Percentiles rank a stretch among this genome's conserved stretches.
Evolutionary conservation across 2,888 invertebrate genomes (phyloP).

Genomic region (Capitulum mitella): DNA sequence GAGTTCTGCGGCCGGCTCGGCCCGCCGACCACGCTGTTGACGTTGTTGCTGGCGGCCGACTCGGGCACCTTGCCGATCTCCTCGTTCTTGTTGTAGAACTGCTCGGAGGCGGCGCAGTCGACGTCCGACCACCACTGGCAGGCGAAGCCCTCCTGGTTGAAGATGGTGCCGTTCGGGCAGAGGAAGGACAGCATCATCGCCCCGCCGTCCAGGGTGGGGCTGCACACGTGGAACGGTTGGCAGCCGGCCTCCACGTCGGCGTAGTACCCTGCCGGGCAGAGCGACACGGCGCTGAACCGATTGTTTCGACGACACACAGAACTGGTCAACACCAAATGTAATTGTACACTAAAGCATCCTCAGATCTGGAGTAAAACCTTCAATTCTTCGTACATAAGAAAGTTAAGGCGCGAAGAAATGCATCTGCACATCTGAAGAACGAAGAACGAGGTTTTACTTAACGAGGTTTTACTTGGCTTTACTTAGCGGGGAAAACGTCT

Average conservation of each 20-base stretch:
- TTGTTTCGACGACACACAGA: no score
- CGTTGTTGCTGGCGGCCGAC: neutral
- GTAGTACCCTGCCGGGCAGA: slow-evolving; percentile 42
- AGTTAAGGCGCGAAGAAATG: no score
- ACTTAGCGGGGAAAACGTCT: no score
- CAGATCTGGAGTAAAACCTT: neutral
- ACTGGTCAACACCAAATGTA: no score
- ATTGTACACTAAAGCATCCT: no score
- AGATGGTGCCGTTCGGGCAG: slow-evolving; percentile 60
- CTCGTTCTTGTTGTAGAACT: slow-evolving; percentile 46
- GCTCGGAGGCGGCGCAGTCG: slow-evolving; percentile 50
- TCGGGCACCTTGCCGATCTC: slow-evolving; percentile 42
- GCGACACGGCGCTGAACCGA: no score
- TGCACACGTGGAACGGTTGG: slow-evolving; percentile 60
- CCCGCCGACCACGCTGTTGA: no score
- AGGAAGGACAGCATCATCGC: slow-evolving; percentile 55
- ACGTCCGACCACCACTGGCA: slow-evolving; percentile 65
- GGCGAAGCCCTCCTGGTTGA: slow-evolving; percentile 58
- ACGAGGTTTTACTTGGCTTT: no score
- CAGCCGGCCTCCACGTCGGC: slow-evolving; percentile 59
- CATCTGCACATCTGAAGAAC: neutral
- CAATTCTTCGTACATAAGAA: no score
- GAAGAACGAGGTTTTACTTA: no score
- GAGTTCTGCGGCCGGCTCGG: no score
- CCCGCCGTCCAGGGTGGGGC: slow-evolving; percentile 44